Evolutionary conservation across 2,113 vertebrate genomes (phyloP).

Genomic region (Hippocampus guttulatus): DNA sequence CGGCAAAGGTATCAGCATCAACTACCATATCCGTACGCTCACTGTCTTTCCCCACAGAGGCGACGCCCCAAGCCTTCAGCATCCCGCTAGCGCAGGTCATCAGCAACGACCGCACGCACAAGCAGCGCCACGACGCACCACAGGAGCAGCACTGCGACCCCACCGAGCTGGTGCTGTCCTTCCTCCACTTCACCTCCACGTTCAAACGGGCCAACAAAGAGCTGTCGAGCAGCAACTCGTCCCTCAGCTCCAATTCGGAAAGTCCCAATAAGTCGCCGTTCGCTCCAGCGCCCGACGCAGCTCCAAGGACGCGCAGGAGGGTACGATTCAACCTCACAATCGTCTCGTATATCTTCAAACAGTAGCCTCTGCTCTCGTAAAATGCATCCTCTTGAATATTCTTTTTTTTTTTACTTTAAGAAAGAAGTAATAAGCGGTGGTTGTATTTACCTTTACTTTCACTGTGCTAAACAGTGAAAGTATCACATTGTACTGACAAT

Average conservation of each 20-base stretch:
- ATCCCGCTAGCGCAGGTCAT: slow-evolving; percentile 94
- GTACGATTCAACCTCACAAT: slow-evolving; percentile 64
- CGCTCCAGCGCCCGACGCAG: slow-evolving; percentile 79
- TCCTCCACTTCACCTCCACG: slow-evolving; percentile 83
- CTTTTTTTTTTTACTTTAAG: too few species aligned
- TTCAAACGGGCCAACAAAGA: slow-evolving; percentile 85
- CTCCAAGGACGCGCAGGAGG: slow-evolving; percentile 80
- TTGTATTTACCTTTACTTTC: too few species aligned
- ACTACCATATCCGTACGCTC: background rate
- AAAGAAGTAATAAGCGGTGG: too few species aligned
- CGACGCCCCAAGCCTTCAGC: slow-evolving; percentile 86
- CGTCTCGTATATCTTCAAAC: background rate
- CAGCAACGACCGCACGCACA: slow-evolving; percentile 87
- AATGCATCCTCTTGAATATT: slow-evolving; percentile 4
- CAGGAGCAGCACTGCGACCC: slow-evolving; percentile 84
- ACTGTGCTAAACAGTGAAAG: too few species aligned
- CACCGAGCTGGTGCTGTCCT: slow-evolving; percentile 83
- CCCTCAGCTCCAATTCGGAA: slow-evolving; percentile 96
- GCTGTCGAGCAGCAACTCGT: slow-evolving; percentile 98
- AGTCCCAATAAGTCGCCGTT: slow-evolving; percentile 84
- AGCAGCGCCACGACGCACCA: slow-evolving; percentile 83
- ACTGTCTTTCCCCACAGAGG: slow-evolving; percentile 71
- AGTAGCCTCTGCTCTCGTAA: background rate
- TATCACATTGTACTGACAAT: too few species aligned
- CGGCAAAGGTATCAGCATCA: background rate